These are phyloP conservation scores for Cartodere bifasciata DNA, from an alignment of 2,888 invertebrate genomes.

Conservation along the genomic window DNA sequence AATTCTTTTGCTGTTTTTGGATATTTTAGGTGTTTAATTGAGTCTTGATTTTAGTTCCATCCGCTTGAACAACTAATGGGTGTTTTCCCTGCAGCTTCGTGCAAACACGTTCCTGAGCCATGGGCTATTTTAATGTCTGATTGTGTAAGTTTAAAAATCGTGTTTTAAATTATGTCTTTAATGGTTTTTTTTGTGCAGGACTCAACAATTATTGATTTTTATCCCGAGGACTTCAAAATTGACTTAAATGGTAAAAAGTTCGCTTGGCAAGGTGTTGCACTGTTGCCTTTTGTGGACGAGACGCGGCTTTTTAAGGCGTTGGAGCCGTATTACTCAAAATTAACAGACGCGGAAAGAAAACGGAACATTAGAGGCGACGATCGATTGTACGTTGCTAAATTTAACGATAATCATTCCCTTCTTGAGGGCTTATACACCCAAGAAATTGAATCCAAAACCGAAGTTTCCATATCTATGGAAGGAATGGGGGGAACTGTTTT, in stretches of 20 bases:
- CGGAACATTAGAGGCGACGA: slow-evolving; percentile 84
- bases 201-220: slow-evolving; percentile 96
- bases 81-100: slow-evolving; percentile 96
- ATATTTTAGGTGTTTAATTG: slow-evolving; percentile 5
- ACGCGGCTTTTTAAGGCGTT: slow-evolving; percentile 73
- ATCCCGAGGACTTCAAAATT: slow-evolving; percentile 94
- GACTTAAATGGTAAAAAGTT: slow-evolving; percentile 99
- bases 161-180: slow-evolving; percentile 8
- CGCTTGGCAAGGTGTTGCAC: slow-evolving; percentile 98
- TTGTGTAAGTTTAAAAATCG: slow-evolving; percentile 46
- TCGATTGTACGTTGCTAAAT: slow-evolving; percentile 69
- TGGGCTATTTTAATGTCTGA: slow-evolving; percentile 92
- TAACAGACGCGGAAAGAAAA: slow-evolving; percentile 76
- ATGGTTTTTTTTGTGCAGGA: slow-evolving; percentile 40
- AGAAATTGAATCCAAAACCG: slow-evolving; percentile 35
- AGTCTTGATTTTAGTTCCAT: slow-evolving; percentile 55
- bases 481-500: slow-evolving; percentile 77
- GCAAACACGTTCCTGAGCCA: slow-evolving; percentile 81
- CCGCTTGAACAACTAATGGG: slow-evolving; percentile 99
- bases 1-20: slow-evolving; percentile 9
- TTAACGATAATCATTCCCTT: slow-evolving; percentile 57
- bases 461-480: slow-evolving; percentile 53
- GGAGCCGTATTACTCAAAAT: slow-evolving; percentile 60
- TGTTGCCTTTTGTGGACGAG: slow-evolving; percentile 97
- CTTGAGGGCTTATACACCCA: slow-evolving; percentile 58